Conservation (phyloP, 2,113 vertebrate genomes). For the Sinocyclocheilus rhinocerous region DNA sequence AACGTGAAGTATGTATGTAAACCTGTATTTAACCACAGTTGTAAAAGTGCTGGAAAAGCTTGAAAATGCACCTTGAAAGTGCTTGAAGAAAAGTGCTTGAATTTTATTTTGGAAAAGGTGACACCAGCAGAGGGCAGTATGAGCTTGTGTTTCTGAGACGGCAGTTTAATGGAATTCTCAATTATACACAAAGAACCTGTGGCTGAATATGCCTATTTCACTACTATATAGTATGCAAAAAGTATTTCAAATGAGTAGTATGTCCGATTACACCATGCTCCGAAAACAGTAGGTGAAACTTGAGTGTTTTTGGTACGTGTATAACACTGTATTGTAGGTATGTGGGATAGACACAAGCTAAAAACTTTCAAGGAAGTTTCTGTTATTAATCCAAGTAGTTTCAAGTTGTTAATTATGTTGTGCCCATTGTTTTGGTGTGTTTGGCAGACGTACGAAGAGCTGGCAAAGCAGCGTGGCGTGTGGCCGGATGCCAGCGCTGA, state of each 20-base stretch:
- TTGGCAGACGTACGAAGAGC: conserved; percentile 54
- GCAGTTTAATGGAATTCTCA: neutral
- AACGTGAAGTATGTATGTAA: too few relatives aligned
- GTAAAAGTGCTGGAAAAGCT: too few relatives aligned
- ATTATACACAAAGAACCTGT: neutral
- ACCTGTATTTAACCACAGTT: too few relatives aligned
- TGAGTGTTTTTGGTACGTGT: neutral
- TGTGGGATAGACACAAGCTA: neutral
- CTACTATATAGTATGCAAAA: neutral
- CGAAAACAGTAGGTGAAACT: neutral
- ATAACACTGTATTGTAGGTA: neutral
- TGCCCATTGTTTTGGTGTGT: neutral
- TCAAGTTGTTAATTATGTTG: neutral
- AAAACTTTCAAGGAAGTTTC: neutral
- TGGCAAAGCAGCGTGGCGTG: conserved; percentile 54
- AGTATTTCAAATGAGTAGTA: neutral
- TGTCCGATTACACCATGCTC: neutral
- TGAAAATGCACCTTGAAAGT: too few relatives aligned
- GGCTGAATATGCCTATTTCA: neutral
- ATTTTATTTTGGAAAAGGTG: too few relatives aligned
- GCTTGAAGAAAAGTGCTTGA: too few relatives aligned
- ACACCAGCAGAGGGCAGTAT: conserved; percentile 35
- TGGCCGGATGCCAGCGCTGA: conserved; percentile 79
- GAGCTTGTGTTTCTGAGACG: neutral
- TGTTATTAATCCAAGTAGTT: neutral